These are phyloP conservation scores for Dolichoris vasculosae DNA, from an alignment of 1,140 invertebrate species.

Conservation along the genomic window DNA sequence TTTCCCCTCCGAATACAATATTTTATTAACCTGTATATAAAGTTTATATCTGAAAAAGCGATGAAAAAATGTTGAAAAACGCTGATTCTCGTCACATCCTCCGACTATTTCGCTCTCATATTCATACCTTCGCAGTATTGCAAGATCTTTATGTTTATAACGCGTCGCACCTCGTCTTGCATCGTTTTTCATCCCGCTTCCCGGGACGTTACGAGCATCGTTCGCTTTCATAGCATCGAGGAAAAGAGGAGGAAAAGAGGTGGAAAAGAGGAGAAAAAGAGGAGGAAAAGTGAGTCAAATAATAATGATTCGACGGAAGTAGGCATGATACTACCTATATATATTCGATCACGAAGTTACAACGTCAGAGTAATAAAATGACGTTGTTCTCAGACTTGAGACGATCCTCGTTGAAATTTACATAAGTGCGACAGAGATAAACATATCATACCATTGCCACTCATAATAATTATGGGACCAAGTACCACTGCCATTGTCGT, in stretches of 20 bases:
- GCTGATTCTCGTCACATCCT: neutral
- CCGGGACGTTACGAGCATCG: neutral
- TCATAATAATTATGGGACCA: constrained; percentile 34
- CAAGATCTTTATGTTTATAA: constrained; percentile 29
- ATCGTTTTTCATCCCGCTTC: constrained; percentile 21
- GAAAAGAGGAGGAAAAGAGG: neutral
- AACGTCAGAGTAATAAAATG: neutral
- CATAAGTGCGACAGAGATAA: constrained; percentile 22
- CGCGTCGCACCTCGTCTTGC: neutral
- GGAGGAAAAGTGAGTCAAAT: neutral
- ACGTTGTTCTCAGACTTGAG: neutral
- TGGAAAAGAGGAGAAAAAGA: neutral
- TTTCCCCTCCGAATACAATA: neutral
- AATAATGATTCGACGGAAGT: neutral
- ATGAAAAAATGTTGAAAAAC: neutral
- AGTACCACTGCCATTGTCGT: neutral
- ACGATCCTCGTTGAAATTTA: neutral
- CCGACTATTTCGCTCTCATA: neutral
- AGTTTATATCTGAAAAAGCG: neutral
- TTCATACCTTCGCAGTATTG: constrained; percentile 22
- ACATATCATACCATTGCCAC: constrained; percentile 27
- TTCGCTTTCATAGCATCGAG: neutral
- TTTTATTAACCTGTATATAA: neutral
- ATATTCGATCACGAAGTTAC: neutral
- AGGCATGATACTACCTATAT: neutral